Base-by-base conservation (phyloP, 2,888 invertebrate species). In the Imbricaverruca yamaguchii region DNA sequence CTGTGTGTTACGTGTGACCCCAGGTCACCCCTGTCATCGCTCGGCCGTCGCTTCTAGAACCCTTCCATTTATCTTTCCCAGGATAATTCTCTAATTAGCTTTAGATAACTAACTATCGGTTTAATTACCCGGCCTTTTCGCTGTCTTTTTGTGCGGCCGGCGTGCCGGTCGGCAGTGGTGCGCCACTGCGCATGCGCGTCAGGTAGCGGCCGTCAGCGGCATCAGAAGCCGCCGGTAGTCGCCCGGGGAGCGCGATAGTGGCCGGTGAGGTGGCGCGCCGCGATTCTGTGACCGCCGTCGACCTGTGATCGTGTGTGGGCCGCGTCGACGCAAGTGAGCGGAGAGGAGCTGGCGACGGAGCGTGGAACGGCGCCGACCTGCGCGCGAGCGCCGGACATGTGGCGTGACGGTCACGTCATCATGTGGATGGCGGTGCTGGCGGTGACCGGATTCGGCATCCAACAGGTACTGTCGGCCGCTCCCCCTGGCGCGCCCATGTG, bases 81-180 rank as follows among this genome's bases (percentile, higher is more conserved):
- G 74, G 74, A 74, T 74, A 74, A 74, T 74, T 74, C 74, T 55
- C 74, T 74, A 74, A 74, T 74, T 74, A 74, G 74, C 74, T 74
- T 74, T 21, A 74, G 74, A 74, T 74, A 74, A 53, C 74, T 74
- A 74, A 74, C 74, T 74, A 74, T 74, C 74, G 74, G 74, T 74
- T 74, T 74, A 74, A 74, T 74, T 74, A 74, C 74, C 74, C 55
- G 74, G 65, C 74, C 74, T 18, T 18, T 74, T 9, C 10, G n/a
- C 53, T 12, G 53, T n/a, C 74, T 74, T 74, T 74, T 74, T 74
- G 74, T 55, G 74, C 53, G 21, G 11, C 21, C 74, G 21, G 74
- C 18, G 55, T 23, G 74, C 74, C 55, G 74, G 74, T 0, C 74
- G 21, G 25, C 12, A 12, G 23, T 12, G n/a, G 23, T 15, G 25